A percentile compares a stretch with the other conserved stretches of the same genome.
Evolutionary conservation across 2,113 vertebrate genomes (phyloP).

Genomic region (Rhizomys pruinosus): DNA sequence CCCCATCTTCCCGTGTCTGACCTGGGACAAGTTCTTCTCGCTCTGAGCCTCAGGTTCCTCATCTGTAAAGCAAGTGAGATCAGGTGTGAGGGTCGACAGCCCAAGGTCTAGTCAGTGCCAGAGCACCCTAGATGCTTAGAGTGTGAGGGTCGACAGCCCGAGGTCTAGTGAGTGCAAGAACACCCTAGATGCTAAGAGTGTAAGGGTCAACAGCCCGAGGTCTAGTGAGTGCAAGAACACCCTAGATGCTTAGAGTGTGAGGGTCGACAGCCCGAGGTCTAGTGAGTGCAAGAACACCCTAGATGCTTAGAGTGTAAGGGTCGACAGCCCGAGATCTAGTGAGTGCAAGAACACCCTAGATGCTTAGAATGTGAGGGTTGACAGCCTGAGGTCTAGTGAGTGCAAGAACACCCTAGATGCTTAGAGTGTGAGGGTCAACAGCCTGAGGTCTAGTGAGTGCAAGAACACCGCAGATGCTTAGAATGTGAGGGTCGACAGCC

Average conservation of each 20-base stretch:
- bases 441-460: background rate
- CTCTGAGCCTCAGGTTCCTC: background rate
- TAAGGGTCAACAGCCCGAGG: background rate
- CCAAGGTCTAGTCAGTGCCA: background rate
- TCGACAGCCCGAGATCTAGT: fast-evolving
- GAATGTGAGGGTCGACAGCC: background rate
- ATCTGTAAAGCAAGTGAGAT: background rate
- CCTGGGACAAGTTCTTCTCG: background rate
- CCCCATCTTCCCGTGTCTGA: background rate
- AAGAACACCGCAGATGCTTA: fast-evolving
- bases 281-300: fast-evolving
- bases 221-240: fast-evolving
- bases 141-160: fast-evolving
- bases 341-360: fast-evolving
- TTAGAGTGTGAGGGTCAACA: fast-evolving
- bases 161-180: background rate
- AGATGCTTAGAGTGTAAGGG: background rate
- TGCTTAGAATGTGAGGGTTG: fast-evolving
- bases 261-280: background rate
- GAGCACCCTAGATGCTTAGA: fast-evolving
- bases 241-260: fast-evolving
- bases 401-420: fast-evolving
- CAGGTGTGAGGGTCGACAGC: fast-evolving
- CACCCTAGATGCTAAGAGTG: fast-evolving
- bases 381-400: background rate